Conservation (phyloP, 2,113 vertebrate species). For the Antechinus stuartii region DNA sequence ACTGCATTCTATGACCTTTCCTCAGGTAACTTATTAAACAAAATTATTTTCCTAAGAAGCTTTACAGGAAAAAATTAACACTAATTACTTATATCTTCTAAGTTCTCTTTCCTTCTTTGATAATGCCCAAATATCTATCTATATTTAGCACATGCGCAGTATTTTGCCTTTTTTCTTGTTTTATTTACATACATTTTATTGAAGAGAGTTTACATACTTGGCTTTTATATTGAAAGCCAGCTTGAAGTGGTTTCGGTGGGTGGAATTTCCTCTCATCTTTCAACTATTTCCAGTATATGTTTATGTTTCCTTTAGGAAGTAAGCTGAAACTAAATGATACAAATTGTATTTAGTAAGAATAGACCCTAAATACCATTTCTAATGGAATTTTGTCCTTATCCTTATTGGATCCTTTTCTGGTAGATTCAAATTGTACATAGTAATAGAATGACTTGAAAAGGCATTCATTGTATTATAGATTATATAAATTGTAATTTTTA, state of each 20-base stretch:
- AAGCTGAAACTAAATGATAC: background rate
- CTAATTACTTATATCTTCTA: background rate
- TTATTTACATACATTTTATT: background rate
- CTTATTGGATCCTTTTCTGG: background rate
- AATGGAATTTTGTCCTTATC: background rate
- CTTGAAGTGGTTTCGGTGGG: background rate
- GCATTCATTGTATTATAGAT: background rate
- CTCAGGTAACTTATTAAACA: conserved; percentile 84
- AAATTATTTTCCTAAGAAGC: background rate
- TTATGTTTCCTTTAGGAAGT: conserved; percentile 12
- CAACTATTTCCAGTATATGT: background rate
- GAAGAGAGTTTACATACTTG: background rate
- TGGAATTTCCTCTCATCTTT: background rate
- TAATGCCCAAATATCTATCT: background rate
- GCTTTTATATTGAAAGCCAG: background rate
- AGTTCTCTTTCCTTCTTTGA: background rate
- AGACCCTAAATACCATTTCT: background rate
- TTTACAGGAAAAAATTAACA: background rate
- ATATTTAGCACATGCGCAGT: background rate
- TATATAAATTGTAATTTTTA: background rate
- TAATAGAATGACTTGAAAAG: background rate
- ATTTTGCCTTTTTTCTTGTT: background rate
- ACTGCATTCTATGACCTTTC: conserved; percentile 94
- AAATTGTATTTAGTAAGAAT: background rate
- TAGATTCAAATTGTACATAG: background rate